Evolutionary conservation across 2,113 vertebrate genomes (phyloP).

Genomic region (Argyrosomus japonicus): DNA sequence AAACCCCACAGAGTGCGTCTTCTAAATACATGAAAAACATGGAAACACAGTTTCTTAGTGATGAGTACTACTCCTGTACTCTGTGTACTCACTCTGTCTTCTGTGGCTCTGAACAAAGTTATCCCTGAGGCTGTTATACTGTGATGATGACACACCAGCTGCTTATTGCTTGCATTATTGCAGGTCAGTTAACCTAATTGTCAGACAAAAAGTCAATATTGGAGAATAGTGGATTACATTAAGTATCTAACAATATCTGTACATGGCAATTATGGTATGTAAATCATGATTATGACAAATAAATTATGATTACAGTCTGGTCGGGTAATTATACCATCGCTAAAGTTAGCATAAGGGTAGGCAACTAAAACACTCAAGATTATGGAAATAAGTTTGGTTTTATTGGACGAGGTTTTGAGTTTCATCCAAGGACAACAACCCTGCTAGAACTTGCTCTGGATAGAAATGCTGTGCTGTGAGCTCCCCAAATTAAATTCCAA

Average conservation of each 20-base stretch:
- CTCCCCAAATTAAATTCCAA: neutral
- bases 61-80: too few species aligned
- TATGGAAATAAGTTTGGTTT: neutral
- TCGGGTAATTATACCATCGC: neutral
- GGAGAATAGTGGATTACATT: too few species aligned
- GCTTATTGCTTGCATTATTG: too few species aligned
- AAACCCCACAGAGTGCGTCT: conserved; percentile 4
- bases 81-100: neutral
- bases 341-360: neutral
- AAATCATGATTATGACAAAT: neutral
- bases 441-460: neutral
- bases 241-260: neutral
- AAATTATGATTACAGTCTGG: neutral
- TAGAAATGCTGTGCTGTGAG: neutral
- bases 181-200: too few species aligned
- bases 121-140: neutral
- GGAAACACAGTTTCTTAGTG: neutral
- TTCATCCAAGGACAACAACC: neutral
- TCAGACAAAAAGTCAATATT: too few species aligned
- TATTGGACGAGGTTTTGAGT: too few species aligned
- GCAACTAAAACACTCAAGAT: neutral
- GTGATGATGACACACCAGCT: too few species aligned
- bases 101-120: neutral
- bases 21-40: neutral
- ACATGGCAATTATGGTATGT: neutral